Conservation (phyloP, 2,797 vertebrate species). For the Taeniopygia guttata region DNA sequence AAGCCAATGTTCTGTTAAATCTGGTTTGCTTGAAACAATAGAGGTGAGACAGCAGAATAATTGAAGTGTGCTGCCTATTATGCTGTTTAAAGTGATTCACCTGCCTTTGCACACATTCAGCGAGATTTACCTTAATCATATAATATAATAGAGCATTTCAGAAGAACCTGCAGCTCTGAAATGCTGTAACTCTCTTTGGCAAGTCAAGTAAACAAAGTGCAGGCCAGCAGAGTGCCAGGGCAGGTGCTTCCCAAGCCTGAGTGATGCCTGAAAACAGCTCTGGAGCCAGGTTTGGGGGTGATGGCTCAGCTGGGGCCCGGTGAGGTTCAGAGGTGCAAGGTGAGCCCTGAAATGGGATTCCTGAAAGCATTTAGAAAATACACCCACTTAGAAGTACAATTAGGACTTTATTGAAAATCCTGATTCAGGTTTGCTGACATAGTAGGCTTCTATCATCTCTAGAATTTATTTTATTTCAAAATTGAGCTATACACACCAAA, state of each 20-base stretch:
- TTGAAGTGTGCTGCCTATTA: constrained; percentile 74
- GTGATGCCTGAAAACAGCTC: not conserved
- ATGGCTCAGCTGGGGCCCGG: not conserved
- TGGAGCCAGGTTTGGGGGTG: not conserved
- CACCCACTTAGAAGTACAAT: not conserved
- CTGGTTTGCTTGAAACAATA: constrained; percentile 70
- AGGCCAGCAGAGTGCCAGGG: not conserved
- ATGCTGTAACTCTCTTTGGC: constrained; percentile 4
- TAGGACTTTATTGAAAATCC: not conserved
- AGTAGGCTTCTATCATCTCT: not conserved
- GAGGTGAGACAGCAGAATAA: constrained; percentile 70
- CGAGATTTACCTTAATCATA: constrained; percentile 57
- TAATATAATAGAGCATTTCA: constrained; percentile 24
- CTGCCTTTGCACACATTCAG: constrained; percentile 68
- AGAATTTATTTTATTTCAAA: not conserved
- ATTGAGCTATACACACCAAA: not conserved
- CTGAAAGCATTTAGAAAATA: not conserved
- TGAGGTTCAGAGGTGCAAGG: not conserved
- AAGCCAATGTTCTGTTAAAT: constrained; percentile 79
- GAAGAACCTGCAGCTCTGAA: constrained; percentile 34
- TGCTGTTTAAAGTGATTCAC: constrained; percentile 63
- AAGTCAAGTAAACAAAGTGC: not conserved
- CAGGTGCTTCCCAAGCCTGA: not conserved
- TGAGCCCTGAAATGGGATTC: not conserved
- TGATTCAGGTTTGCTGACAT: not conserved